A percentile compares a stretch with the other conserved stretches of the same genome.
These are phyloP conservation scores for Drosophila rubida DNA, from an alignment of 2,888 invertebrate species.

Conservation along the genomic window DNA sequence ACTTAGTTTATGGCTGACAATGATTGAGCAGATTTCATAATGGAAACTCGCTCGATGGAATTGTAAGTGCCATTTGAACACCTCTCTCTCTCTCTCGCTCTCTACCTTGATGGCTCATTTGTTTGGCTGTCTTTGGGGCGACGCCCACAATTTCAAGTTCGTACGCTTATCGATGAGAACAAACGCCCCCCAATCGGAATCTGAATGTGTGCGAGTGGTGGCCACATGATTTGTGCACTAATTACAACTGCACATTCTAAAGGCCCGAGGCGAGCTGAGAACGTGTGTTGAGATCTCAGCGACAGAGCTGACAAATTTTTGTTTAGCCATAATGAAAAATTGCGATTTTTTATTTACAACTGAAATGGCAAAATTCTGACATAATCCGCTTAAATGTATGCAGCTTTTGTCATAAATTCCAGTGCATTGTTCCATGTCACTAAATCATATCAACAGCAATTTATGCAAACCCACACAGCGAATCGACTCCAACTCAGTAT, in stretches of 20 bases:
- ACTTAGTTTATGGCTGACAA: constrained; percentile 68
- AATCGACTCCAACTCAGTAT: constrained; percentile 13
- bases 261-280: constrained; percentile 1
- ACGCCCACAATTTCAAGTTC: constrained; percentile 44
- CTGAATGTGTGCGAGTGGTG: constrained; percentile 4
- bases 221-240: constrained; percentile 58
- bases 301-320: constrained; percentile 72
- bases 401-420: constrained; percentile 75
- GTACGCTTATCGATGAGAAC: constrained; percentile 45
- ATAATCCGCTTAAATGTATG: constrained; percentile 75
- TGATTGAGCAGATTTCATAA: constrained; percentile 66
- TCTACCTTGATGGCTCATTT: constrained; percentile 23
- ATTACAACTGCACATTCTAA: constrained; percentile 57
- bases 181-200: constrained; percentile 36
- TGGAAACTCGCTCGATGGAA: constrained; percentile 34
- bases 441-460: constrained; percentile 81
- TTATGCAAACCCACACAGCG: constrained; percentile 76
- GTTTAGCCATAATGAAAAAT: constrained; percentile 50
- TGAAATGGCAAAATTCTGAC: constrained; percentile 64
- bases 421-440: constrained; percentile 79
- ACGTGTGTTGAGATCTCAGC: constrained; percentile 46
- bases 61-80: constrained; percentile 15
- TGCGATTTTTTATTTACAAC: constrained; percentile 62
- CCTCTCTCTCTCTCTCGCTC: background rate
- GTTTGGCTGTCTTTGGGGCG: background rate